Base-by-base conservation (phyloP, 2,888 invertebrate genomes). In the Dicyrtomina minuta region DNA sequence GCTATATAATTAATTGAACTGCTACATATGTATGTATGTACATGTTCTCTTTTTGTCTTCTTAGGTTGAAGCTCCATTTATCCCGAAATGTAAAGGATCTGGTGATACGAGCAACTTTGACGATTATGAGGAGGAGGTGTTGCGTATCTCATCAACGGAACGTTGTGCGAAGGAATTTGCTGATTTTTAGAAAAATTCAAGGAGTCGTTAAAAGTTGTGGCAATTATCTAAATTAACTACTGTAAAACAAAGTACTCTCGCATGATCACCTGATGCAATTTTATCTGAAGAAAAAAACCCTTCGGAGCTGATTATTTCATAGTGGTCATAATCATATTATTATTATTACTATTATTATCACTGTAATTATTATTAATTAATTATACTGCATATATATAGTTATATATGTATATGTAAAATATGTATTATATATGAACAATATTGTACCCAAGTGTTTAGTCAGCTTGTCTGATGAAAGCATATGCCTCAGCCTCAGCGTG, bases 131-230 rank as follows among this genome's bases (percentile, higher is more conserved):
- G 99, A 99, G 85, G 99, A 99, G 84, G 92, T 96, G 76, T 87
- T 99, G 80, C 92, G 97, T 86, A 98, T 99, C 84, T 96, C 97
- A 79, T 93, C 96, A 76, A 95, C 96, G 79, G 99, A 99, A 86
- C 97, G 98, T 87, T 99, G 98, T 88, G 94, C 96, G 83, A 98
- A 97, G 87, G 99, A 99, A 85, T 99, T 99, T 86, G 96, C 96
- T 79, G 98, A 99, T 85, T 99, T 99, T 80, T 86, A 82, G 80
- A 71, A 51, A 56, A 66, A 33, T 33, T 33, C 27, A 69, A 53
- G 33, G 33, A 58, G 27, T 58, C 61, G 51, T 53, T 39, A 26
- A 53, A n/a, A 27, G 33, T 58, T 67, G 56, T 56, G 55, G 59
- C 49, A 55, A 62, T 62, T 55, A 68, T 61, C 46, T 64, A 64